Base-by-base conservation (phyloP, 2,113 vertebrate genomes). In the Camelus bactrianus region DNA sequence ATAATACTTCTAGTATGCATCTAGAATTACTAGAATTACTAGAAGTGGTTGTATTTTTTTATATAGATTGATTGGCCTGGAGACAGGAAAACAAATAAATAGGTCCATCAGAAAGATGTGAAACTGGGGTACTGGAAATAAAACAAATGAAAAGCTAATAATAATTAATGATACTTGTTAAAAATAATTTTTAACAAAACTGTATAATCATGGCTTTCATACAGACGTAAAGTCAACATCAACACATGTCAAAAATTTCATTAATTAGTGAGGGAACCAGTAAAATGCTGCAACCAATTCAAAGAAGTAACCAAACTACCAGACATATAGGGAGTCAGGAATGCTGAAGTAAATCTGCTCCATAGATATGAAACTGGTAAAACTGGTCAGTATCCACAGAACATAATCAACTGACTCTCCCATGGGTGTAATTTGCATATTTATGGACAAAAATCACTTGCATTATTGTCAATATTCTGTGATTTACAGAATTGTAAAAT, bases 101-200 rank as follows among this genome's bases (percentile, higher is more conserved):
- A 73, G 1, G 15, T 62, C 76, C 32, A 42, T 81, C 65, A 86
- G 28, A 93, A 79, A 96, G 38, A 86, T 65, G 28, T 91, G 38
- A 87, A 81, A 81, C 48, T 80, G 46, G 24, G 32, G 32, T 81
- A 90, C 28, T 8, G 20, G 19, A 80, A 90, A 35, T 73, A 93
- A 84, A 85, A 56, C 52, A 28, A 48, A 95, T 81, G 56, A 64
- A 20, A 76, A 83, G 58, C 89, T 95, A 67, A 60, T 73, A 56
- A 54, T 19, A 85, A 19, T 56, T 65, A 50, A 80, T 32, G 54
- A 22, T 73, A 90, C 35, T 24, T 73, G 11, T 85, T 56, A 93
- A 70, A 69, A 87, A 73, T 65, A 76, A 26, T 88, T 82, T 87
- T 81, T 20, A 84, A 81, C 60, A 89, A 87, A 72, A 70, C 5